Conservation (phyloP, 2,888 invertebrate genomes). For the Drosophila mulleri region DNA sequence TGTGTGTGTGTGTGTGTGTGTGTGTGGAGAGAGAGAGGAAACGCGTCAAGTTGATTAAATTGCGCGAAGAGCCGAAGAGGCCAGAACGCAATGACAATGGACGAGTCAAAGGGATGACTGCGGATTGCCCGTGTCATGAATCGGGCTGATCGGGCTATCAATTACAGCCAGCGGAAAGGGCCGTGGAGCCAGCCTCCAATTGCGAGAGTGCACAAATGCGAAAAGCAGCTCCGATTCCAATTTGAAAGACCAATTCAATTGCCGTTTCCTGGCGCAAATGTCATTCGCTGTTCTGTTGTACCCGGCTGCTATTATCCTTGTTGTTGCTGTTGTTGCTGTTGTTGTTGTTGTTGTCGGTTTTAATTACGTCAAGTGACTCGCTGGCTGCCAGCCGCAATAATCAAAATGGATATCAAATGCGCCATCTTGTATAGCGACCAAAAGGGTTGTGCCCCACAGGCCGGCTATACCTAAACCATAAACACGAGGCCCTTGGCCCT, state of each 20-base stretch:
- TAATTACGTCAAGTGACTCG: conserved; percentile 78
- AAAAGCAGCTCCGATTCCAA: conserved; percentile 27
- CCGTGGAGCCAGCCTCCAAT: conserved; percentile 44
- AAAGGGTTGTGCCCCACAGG: conserved; percentile 24
- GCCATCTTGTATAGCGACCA: conserved; percentile 63
- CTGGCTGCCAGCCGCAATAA: conserved; percentile 61
- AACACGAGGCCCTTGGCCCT: not conserved
- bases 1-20: not conserved
- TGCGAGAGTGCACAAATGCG: conserved; percentile 10
- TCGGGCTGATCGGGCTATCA: conserved; percentile 75
- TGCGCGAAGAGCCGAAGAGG: conserved; percentile 58
- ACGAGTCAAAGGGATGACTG: conserved; percentile 54
- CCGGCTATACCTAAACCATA: not conserved
- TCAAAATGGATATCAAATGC: conserved; percentile 76
- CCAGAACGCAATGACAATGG: conserved; percentile 54
- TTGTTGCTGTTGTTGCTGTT: not conserved
- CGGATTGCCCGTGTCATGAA: conserved; percentile 79
- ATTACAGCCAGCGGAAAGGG: conserved; percentile 69
- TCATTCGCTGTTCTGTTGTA: conserved; percentile 53
- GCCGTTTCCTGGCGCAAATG: conserved; percentile 75
- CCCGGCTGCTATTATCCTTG: conserved; percentile 1
- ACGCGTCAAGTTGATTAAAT: conserved; percentile 79
- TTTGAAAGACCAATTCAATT: conserved; percentile 52
- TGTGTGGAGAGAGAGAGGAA: conserved; percentile 34
- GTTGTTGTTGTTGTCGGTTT: conserved; percentile 46